Evolutionary conservation across 2,888 invertebrate genomes (phyloP), one percentile per base, ranked within the genome.

Genomic region (Dryococelus australis): DNA sequence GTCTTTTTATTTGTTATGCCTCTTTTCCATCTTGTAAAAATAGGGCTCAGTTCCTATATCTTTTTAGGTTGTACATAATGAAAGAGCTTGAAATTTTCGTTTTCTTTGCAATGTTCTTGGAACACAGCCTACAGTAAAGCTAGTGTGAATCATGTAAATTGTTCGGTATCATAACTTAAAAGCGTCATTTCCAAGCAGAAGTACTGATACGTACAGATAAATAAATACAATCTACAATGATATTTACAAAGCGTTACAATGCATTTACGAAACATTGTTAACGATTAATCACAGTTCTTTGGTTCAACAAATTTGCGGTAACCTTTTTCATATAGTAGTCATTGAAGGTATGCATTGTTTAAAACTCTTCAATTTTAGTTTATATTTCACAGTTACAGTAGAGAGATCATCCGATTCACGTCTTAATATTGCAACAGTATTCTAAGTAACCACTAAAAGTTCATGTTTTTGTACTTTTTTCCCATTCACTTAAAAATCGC

Each of bases 211-310:
- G 24, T 24, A 65, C 65, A 65, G 65, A 65, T 8, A 65, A 65
- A 65, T 65, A 65, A 65, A 65, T 65, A 65, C n/a, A 24, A 65
- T 12, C 65, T 65, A 65, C 65, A 65, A 24, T n/a, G 65, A 65
- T 65, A 65, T 65, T 65, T 65, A 65, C 65, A 65, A 65, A 65
- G 65, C 65, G 65, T 65, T 24, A 65, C 65, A 65, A 65, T 65
- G 65, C 24, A 65, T n/a, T 65, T 65, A 65, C 65, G 65, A 65
- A 10, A 65, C 65, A 65, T 65, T 65, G 65, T 65, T n/a, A 65
- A 65, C 65, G n/a, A 65, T 24, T 24, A 65, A 65, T 65, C 65
- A 65, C 65, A 65, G 65, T 65, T 65, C 65, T 65, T 65, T 65
- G 65, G 65, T 65, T 65, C 65, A 65, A 65, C 65, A 65, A 65